Evolutionary conservation across 2,888 invertebrate species (phyloP).

Genomic region (Falcaria lacertinaria): DNA sequence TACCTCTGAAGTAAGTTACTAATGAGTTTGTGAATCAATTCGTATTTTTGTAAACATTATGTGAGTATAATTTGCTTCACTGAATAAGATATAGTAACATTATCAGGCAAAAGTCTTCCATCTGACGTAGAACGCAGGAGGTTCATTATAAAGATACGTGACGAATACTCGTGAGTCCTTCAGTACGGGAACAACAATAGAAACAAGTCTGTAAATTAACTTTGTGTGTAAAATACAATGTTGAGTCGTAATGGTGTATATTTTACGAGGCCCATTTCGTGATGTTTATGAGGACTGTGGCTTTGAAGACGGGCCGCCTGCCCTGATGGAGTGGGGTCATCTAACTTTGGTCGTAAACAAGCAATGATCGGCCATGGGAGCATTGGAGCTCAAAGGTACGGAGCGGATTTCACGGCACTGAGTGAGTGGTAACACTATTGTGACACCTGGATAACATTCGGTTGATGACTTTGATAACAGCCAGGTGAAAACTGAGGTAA

Average conservation of each 20-base stretch:
- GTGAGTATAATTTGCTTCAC: too few relatives aligned
- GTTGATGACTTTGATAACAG: neutral
- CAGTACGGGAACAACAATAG: neutral
- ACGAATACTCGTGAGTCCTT: too few relatives aligned
- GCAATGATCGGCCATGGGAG: slow-evolving; percentile 24
- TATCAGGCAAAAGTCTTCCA: too few relatives aligned
- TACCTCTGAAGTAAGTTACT: too few relatives aligned
- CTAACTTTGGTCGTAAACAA: slow-evolving; percentile 53
- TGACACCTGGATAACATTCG: neutral
- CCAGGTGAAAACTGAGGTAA: neutral
- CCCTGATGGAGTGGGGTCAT: slow-evolving; percentile 32
- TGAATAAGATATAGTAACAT: too few relatives aligned
- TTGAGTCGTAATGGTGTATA: slow-evolving; percentile 31
- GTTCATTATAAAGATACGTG: slow-evolving; percentile 1
- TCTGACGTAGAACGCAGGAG: too few relatives aligned
- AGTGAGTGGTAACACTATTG: slow-evolving; percentile 3
- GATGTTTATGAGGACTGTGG: slow-evolving; percentile 31
- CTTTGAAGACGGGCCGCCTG: slow-evolving; percentile 30
- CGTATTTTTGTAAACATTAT: too few relatives aligned
- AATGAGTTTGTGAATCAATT: too few relatives aligned
- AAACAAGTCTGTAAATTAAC: slow-evolving; percentile 5
- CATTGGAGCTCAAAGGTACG: slow-evolving; percentile 37
- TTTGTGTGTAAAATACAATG: slow-evolving; percentile 29
- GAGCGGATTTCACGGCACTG: slow-evolving; percentile 32
- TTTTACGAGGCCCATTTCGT: slow-evolving; percentile 31